Conservation (phyloP, 92 coral and sea anemone species). For the Hydrozoanthus gracilis region DNA sequence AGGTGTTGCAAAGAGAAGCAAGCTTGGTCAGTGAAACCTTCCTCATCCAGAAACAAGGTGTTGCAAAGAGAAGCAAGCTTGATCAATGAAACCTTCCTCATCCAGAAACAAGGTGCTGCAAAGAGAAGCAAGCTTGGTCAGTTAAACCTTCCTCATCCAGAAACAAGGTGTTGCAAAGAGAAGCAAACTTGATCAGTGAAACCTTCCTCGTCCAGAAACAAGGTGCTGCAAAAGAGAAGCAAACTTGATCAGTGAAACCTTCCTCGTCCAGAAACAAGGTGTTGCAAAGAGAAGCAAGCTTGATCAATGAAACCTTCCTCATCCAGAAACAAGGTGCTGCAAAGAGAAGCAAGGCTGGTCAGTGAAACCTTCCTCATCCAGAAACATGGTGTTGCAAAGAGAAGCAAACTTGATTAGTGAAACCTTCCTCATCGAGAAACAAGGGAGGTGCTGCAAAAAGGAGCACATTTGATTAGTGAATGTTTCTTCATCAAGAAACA, state of each 20-base stretch:
- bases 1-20: slow-evolving; percentile 35
- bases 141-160: slow-evolving; percentile 65
- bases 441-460: neutral
- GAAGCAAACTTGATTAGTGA: neutral
- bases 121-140: slow-evolving; percentile 38
- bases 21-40: neutral
- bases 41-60: neutral
- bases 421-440: neutral
- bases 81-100: neutral
- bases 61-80: neutral
- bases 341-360: slow-evolving; percentile 32
- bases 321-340: neutral
- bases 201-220: neutral
- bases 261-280: neutral
- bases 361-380: slow-evolving; percentile 64
- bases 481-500: too few relatives aligned
- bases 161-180: slow-evolving; percentile 53
- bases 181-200: neutral
- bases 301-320: neutral
- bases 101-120: neutral
- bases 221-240: slow-evolving; percentile 5
- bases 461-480: neutral
- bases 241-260: neutral
- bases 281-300: neutral
- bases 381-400: slow-evolving; percentile 45